These are phyloP conservation scores for Erynnis tages DNA, from an alignment of 2,888 invertebrate species.

Conservation along the genomic window DNA sequence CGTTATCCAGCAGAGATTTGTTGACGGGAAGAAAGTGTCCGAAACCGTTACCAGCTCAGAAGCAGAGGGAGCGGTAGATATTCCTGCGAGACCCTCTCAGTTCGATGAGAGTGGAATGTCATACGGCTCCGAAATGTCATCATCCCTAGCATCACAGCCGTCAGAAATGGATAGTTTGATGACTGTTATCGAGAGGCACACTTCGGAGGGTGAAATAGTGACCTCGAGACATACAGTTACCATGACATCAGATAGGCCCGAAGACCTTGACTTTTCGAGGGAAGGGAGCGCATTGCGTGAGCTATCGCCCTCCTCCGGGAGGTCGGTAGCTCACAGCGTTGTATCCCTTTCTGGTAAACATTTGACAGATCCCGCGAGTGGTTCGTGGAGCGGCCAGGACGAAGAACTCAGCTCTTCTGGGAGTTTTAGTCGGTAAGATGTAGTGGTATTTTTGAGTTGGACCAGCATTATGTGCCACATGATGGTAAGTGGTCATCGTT, in stretches of 20 bases:
- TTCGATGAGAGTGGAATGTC: conserved; percentile 68
- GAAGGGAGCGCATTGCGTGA: conserved; percentile 70
- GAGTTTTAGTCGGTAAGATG: conserved; percentile 75
- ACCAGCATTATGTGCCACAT: too few relatives aligned
- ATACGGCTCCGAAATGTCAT: conserved; percentile 76
- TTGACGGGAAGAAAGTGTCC: conserved; percentile 74
- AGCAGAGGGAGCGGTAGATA: conserved; percentile 71
- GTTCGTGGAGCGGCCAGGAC: conserved; percentile 79
- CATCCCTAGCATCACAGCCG: conserved; percentile 75
- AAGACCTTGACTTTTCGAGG: conserved; percentile 69
- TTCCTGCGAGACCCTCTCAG: conserved; percentile 59
- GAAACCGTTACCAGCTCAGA: conserved; percentile 68
- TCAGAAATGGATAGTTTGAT: conserved; percentile 76
- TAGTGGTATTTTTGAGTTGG: too few relatives aligned
- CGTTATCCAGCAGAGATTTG: conserved; percentile 70
- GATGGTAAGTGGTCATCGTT: too few relatives aligned
- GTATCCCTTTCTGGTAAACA: conserved; percentile 74
- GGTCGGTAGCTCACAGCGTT: conserved; percentile 73
- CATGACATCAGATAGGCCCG: conserved; percentile 63
- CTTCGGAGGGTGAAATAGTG: conserved; percentile 73
- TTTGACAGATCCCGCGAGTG: conserved; percentile 80
- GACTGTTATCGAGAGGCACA: conserved; percentile 69
- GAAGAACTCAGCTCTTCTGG: conserved; percentile 78
- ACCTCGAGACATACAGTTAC: conserved; percentile 62
- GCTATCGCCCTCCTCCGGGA: conserved; percentile 77